Base-by-base conservation (phyloP, 2,888 invertebrate species). In the Subacronicta megacephala region DNA sequence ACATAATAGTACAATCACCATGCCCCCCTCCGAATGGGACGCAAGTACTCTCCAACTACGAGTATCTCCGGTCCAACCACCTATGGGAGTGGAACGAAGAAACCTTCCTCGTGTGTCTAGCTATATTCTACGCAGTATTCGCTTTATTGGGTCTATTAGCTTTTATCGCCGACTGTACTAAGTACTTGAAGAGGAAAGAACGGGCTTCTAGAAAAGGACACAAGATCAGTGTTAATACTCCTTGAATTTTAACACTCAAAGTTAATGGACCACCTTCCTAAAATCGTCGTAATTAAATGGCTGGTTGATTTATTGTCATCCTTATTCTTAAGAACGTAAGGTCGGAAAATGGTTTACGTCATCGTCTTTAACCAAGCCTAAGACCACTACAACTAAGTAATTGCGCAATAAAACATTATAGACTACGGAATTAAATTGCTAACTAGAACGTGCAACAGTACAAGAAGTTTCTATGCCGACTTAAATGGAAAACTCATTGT, bases 21-120 rank as follows among this genome's bases (percentile, higher is more conserved):
- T 98, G 98, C 82, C 97, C 97, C 4, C 95, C 96, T 3, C 97
- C 97, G 1, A 97, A 98, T 82, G 97, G 97, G 35, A 96, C 96
- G 0, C 96, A 96, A 89, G 95, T 96, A 43, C 91, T 96, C 55
- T 91, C 95, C 51, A 93, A 92, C 82, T 91, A 79, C 81, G 91
- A 89, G 29, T 90, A 91, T 60, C 77, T 91, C 1, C 74, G 84
- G n/a, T 78, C 89, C 0, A 87, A 92, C 23, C 81, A 90, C 43
- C 72, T 92, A 6, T 95, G 94, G 95, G 91, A 95, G 42, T 88
- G 90, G 80, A 94, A 88, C 10, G 92, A 95, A 42, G 92, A 95
- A 52, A 94, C 95, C 51, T 95, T 96, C 60, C 92, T 96, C 2
- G 83, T 96, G 36, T 95, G 96, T 0, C 82, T 96, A 63, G 90